Evolutionary conservation across 1,140 invertebrate species (phyloP).

Genomic region (Polypedilum vanderplanki): DNA sequence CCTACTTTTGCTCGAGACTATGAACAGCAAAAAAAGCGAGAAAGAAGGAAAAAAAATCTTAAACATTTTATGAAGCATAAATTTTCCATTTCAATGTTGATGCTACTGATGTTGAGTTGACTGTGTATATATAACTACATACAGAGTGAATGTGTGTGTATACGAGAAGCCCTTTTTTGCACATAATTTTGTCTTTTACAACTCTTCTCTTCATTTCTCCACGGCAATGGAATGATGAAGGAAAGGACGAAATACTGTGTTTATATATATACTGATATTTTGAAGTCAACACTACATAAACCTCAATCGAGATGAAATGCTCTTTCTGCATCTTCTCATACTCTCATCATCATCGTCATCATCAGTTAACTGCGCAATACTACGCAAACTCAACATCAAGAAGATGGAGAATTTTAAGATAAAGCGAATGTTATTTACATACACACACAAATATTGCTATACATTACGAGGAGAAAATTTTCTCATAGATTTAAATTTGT

Average conservation of each 20-base stretch:
- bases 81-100: not conserved
- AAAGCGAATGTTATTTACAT: not conserved
- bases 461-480: conserved; percentile 14
- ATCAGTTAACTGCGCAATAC: not conserved
- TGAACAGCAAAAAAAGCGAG: not conserved
- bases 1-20: not conserved
- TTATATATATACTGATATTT: not conserved
- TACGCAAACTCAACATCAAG: not conserved
- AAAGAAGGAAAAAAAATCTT: not conserved
- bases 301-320: conserved; percentile 24
- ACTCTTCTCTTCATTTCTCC: not conserved
- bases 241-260: not conserved
- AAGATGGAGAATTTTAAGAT: not conserved
- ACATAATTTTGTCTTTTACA: conserved; percentile 27
- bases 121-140: no score
- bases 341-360: no score
- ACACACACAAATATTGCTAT: not conserved
- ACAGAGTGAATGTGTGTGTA: no score
- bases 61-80: conserved; percentile 23
- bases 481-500: conserved; percentile 13
- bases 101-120: no score
- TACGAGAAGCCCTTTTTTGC: conserved; percentile 7
- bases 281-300: conserved; percentile 25
- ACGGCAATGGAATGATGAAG: not conserved
- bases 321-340: no score